A percentile compares a stretch with the other conserved stretches of the same genome.
phyloP scores from a whole-genome alignment of 2,888 invertebrate species.

The Harpalus rubripes region DNA sequence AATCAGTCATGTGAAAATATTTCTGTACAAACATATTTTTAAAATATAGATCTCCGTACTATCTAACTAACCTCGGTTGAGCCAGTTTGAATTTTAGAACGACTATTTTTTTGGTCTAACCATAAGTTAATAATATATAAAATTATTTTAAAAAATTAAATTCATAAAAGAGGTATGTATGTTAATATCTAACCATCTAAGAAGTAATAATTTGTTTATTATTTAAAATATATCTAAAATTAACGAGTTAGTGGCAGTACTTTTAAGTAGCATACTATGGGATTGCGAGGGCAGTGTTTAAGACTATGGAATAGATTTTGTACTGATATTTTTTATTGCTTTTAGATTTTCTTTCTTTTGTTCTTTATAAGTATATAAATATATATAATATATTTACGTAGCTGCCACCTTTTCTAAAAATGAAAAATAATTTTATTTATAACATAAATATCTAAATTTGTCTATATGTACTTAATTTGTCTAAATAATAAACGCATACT shows the following conservation, averaged over 20 bases:
- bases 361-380: constrained; percentile 36
- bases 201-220: constrained; percentile 56
- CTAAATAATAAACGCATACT: constrained; percentile 37
- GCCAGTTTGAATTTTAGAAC: constrained; percentile 59
- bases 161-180: constrained; percentile 66
- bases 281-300: constrained; percentile 62
- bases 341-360: constrained; percentile 34
- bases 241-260: constrained; percentile 56
- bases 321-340: constrained; percentile 56
- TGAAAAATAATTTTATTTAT: constrained; percentile 37
- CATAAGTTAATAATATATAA: constrained; percentile 64
- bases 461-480: constrained; percentile 19
- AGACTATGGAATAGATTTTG: constrained; percentile 64
- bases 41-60: constrained; percentile 63
- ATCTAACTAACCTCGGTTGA: constrained; percentile 62
- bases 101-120: constrained; percentile 63
- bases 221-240: constrained; percentile 47
- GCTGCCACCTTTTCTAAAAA: constrained; percentile 56
- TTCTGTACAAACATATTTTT: constrained; percentile 67
- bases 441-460: constrained; percentile 56
- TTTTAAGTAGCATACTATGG: constrained; percentile 63
- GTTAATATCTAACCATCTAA: constrained; percentile 63
- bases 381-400: constrained; percentile 45
- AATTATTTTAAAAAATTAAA: constrained; percentile 62
- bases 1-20: constrained; percentile 66